Percentiles rank a stretch among this genome's conserved stretches.
Evolutionary conservation across 2,113 vertebrate species (phyloP).

Genomic region (Saimiri boliviensis): DNA sequence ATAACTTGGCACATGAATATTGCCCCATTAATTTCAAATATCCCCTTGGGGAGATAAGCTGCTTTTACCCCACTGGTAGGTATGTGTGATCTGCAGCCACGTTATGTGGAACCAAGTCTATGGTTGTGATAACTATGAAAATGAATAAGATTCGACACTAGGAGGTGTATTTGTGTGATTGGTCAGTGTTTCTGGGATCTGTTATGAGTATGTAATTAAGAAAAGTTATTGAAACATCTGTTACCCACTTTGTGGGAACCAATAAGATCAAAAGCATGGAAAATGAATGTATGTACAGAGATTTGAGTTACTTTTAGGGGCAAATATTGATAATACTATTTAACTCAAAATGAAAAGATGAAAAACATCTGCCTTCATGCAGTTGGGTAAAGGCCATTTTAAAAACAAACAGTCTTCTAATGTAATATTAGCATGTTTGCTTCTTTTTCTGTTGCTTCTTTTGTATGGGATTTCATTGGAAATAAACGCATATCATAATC

Average conservation of each 20-base stretch:
- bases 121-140: not conserved
- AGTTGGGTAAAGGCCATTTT: not conserved
- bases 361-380: not conserved
- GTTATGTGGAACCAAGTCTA: not conserved
- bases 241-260: not conserved
- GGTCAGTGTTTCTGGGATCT: not conserved
- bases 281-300: constrained; percentile 9
- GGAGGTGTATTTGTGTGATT: not conserved
- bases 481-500: not conserved
- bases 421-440: not conserved
- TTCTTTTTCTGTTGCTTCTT: not conserved
- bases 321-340: not conserved
- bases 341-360: not conserved
- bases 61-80: not conserved
- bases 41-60: not conserved
- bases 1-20: not conserved
- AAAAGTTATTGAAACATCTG: not conserved
- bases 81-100: not conserved
- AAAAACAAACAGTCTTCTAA: constrained; percentile 27
- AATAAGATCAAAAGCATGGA: not conserved
- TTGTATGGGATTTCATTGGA: not conserved
- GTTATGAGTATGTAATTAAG: not conserved
- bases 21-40: not conserved
- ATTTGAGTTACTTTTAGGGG: not conserved
- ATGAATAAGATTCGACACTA: not conserved